Evolutionary conservation across 2,113 vertebrate species (phyloP).

Genomic region (Labeo catla): DNA sequence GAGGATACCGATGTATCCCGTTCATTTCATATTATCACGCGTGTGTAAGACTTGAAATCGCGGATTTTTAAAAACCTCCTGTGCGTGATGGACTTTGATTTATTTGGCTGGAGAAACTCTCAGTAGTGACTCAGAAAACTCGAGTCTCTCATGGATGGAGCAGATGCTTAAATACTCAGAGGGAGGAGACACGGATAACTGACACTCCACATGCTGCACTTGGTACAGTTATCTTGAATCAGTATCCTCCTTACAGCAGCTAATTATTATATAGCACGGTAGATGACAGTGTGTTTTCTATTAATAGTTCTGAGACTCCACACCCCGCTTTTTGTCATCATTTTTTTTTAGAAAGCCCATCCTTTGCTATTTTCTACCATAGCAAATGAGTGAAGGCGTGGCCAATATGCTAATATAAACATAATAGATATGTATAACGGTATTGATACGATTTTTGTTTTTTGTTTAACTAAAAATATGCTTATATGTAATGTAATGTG

Average conservation of each 20-base stretch:
- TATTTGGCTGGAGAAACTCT: not conserved
- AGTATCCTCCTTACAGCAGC: not conserved
- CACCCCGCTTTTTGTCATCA: not conserved
- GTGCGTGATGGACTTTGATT: not conserved
- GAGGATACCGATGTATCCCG: not conserved
- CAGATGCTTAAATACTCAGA: conserved; percentile 42
- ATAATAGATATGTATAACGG: not conserved
- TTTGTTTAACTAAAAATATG: no score
- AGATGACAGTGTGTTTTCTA: not conserved
- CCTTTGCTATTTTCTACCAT: not conserved
- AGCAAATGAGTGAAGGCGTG: not conserved
- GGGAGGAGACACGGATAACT: conserved; percentile 31
- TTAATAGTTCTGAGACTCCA: not conserved
- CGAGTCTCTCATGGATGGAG: not conserved
- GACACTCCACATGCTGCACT: not conserved
- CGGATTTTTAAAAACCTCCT: not conserved
- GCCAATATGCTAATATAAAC: not conserved
- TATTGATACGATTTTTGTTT: not conserved
- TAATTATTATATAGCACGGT: not conserved
- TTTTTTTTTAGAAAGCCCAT: not conserved
- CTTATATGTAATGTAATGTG: no score
- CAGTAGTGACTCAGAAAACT: not conserved
- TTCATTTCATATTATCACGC: not conserved
- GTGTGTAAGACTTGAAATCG: not conserved
- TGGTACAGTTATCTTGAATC: not conserved